A percentile compares a stretch with the other conserved stretches of the same genome.
phyloP scores from a whole-genome alignment of 2,797 vertebrate species.

The Podarcis siculus region DNA sequence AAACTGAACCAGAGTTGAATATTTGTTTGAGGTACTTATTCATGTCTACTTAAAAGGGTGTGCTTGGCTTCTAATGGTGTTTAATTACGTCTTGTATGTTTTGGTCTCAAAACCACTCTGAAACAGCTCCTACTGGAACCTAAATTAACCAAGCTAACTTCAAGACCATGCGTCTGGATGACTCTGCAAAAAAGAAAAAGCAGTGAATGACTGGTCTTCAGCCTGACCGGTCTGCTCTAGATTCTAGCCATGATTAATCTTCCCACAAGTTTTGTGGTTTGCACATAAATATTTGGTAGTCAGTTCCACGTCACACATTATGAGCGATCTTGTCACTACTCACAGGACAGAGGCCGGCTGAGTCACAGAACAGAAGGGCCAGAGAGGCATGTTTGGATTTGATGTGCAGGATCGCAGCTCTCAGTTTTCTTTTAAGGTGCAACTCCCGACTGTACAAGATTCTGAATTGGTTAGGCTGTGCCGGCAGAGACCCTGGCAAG shows the following conservation, averaged over 20 bases:
- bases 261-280: slow-evolving; percentile 11
- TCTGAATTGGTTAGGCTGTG: not conserved
- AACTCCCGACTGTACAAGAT: not conserved
- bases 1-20: slow-evolving; percentile 16
- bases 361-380: not conserved
- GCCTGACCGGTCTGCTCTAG: not conserved
- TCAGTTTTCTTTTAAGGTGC: not conserved
- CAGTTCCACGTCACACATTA: not conserved
- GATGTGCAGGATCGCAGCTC: not conserved
- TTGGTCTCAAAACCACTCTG: slow-evolving; percentile 22
- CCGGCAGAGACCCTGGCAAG: not conserved
- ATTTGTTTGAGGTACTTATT: slow-evolving; percentile 29
- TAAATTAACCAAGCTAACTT: slow-evolving; percentile 17
- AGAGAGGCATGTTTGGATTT: slow-evolving; percentile 1
- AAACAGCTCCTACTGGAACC: not conserved
- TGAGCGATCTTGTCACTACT: not conserved
- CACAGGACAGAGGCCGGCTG: not conserved
- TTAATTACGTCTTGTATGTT: slow-evolving; percentile 38
- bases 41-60: slow-evolving; percentile 38
- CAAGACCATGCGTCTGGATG: not conserved
- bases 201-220: not conserved
- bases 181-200: slow-evolving; percentile 8
- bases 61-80: slow-evolving; percentile 8
- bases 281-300: not conserved
- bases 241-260: not conserved